Evolutionary conservation across 2,113 vertebrate species (phyloP).

Genomic region (Motacilla tschutschensis): DNA sequence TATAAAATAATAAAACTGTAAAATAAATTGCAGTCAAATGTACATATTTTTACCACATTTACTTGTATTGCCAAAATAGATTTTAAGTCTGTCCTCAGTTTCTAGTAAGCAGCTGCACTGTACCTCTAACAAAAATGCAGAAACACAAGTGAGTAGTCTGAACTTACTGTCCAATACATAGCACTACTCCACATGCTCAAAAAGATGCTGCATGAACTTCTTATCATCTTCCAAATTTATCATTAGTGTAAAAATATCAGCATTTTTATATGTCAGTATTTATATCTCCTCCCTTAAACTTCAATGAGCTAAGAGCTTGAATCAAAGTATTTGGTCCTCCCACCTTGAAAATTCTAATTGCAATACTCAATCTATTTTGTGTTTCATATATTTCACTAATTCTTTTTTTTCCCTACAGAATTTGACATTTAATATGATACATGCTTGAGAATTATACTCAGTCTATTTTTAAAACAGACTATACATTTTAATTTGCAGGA

Average conservation of each 20-base stretch:
- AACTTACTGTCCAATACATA: neutral
- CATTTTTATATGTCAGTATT: neutral
- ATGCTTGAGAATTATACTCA: neutral
- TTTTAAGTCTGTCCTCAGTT: neutral
- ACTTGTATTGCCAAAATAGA: neutral
- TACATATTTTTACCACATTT: neutral
- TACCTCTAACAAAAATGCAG: neutral
- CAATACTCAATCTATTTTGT: neutral
- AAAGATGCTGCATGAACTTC: neutral
- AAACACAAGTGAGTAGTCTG: neutral
- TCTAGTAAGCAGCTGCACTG: neutral
- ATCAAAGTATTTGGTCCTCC: neutral
- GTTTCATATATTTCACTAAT: neutral
- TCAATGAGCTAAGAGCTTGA: neutral
- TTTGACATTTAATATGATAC: neutral
- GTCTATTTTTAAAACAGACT: slow-evolving; percentile 4
- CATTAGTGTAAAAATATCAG: neutral
- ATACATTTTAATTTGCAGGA: slow-evolving; percentile 44
- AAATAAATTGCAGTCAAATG: neutral
- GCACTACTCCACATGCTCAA: neutral
- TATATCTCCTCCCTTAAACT: neutral
- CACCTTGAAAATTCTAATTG: neutral
- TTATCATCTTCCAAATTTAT: neutral
- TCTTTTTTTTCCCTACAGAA: neutral
- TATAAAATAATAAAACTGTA: neutral